Evolutionary conservation across 2,888 invertebrate genomes (phyloP).

Genomic region (Andrena haemorrhoa): DNA sequence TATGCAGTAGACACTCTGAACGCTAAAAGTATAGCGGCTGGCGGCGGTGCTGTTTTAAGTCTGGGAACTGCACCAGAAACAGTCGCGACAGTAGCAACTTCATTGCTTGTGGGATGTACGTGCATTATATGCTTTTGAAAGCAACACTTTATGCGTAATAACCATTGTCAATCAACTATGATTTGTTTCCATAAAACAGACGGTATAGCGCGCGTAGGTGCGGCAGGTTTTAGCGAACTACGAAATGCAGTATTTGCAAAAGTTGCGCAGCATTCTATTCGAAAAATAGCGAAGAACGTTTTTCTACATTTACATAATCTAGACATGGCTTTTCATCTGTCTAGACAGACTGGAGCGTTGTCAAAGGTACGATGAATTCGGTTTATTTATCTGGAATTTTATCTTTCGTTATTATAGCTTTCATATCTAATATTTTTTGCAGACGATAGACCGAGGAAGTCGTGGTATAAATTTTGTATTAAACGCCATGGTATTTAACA

Average conservation of each 20-base stretch:
- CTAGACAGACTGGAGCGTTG: conserved; percentile 97
- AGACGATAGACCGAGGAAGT: conserved; percentile 96
- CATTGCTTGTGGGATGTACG: conserved; percentile 95
- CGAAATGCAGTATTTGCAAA: conserved; percentile 98
- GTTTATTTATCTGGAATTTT: background rate
- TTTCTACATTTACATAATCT: conserved; percentile 98
- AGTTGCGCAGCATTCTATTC: conserved; percentile 98
- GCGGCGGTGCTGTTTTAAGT: conserved; percentile 87
- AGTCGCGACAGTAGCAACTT: conserved; percentile 91
- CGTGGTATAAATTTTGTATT: conserved; percentile 99
- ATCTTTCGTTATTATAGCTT: background rate
- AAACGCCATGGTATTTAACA: conserved; percentile 98
- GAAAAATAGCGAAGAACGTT: conserved; percentile 96
- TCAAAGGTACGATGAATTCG: conserved; percentile 89
- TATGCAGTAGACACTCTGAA: conserved; percentile 96
- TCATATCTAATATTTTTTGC: conserved; percentile 70
- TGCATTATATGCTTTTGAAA: conserved; percentile 31
- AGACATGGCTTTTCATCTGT: conserved; percentile 97
- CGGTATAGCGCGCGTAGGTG: conserved; percentile 95
- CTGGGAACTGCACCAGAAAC: conserved; percentile 94
- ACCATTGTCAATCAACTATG: background rate
- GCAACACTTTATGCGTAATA: background rate
- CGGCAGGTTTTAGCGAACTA: conserved; percentile 97
- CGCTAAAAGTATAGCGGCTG: conserved; percentile 85
- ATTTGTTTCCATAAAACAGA: conserved; percentile 87